Conservation (phyloP, 2,888 invertebrate genomes). For the Cepaea hortensis region DNA sequence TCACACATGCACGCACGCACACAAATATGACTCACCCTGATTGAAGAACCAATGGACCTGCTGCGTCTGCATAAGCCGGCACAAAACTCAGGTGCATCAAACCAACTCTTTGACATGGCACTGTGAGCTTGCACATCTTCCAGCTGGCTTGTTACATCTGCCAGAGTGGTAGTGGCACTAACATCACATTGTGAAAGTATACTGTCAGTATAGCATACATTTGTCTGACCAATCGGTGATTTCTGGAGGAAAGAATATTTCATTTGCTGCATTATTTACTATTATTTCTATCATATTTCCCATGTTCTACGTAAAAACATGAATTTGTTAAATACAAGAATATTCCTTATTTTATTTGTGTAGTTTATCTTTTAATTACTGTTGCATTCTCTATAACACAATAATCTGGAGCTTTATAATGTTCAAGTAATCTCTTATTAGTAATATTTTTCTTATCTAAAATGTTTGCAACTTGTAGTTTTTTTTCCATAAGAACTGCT, state of each 20-base stretch:
- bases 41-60: slow-evolving; percentile 40
- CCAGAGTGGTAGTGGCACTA: slow-evolving; percentile 31
- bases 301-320: no score
- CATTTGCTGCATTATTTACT: no score
- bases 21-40: slow-evolving; percentile 24
- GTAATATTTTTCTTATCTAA: no score
- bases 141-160: slow-evolving; percentile 28
- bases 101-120: slow-evolving; percentile 12
- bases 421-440: no score
- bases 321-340: no score
- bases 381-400: neutral
- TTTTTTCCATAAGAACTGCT: no score
- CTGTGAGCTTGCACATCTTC: slow-evolving; percentile 37
- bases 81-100: slow-evolving; percentile 12
- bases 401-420: no score
- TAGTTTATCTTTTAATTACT: neutral
- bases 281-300: no score
- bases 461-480: no score
- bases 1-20: no score
- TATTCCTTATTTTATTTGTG: no score
- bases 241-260: slow-evolving; percentile 10
- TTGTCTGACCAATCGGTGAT: slow-evolving; percentile 28
- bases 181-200: slow-evolving; percentile 38
- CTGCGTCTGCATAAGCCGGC: slow-evolving; percentile 23
- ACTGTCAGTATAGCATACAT: slow-evolving; percentile 36